Conservation (phyloP, 2,113 vertebrate genomes). For the Archocentrus centrarchus region DNA sequence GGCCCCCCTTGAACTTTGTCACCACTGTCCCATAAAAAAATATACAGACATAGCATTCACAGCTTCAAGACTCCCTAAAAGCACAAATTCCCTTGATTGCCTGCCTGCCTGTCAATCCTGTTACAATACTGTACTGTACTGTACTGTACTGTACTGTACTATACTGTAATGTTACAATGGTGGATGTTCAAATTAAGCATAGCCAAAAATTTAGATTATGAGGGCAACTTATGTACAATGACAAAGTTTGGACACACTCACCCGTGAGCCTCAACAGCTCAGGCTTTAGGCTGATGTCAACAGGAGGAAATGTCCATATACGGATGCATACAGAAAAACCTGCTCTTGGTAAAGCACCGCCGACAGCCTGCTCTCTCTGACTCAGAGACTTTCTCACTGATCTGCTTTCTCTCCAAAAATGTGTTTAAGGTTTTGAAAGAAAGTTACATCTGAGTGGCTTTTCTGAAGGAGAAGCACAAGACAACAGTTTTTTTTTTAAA, state of each 20-base stretch:
- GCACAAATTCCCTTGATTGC: neutral
- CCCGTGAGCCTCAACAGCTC: neutral
- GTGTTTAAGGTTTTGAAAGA: neutral
- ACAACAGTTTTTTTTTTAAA: neutral
- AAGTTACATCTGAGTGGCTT: neutral
- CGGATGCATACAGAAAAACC: neutral
- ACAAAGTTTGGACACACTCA: too few relatives aligned
- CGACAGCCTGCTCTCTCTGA: neutral
- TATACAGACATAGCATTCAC: too few relatives aligned
- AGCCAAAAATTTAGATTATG: neutral
- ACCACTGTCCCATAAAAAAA: too few relatives aligned
- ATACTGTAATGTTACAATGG: neutral
- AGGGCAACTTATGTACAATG: neutral
- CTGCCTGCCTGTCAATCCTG: neutral
- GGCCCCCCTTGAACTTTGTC: neutral
- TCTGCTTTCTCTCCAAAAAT: neutral
- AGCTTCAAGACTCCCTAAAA: neutral
- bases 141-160: neutral
- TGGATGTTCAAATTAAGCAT: neutral
- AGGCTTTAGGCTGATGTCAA: constrained; percentile 2
- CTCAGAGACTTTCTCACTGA: neutral
- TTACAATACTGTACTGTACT: neutral
- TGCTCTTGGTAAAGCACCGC: neutral
- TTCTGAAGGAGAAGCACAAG: constrained; percentile 2
- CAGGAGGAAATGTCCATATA: neutral